These are phyloP conservation scores for Chromoteleia sp. DNA, from an alignment of 2,888 invertebrate genomes.

Conservation along the genomic window DNA sequence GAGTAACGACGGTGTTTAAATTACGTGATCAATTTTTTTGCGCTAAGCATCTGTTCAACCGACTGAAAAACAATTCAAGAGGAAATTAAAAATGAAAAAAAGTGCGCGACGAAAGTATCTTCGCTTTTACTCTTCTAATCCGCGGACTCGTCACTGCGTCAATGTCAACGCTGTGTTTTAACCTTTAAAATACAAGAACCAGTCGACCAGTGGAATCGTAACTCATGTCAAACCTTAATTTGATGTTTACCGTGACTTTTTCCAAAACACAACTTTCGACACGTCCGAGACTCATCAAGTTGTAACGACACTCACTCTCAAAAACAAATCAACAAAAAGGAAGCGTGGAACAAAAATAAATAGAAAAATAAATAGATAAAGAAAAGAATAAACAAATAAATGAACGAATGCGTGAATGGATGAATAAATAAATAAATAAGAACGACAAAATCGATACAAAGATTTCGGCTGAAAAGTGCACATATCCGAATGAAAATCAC, in stretches of 20 bases:
- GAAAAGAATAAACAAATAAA: too few relatives aligned
- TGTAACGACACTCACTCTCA: background rate
- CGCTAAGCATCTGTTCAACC: too few relatives aligned
- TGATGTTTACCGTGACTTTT: background rate
- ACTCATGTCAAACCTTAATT: background rate
- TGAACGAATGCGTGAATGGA: too few relatives aligned
- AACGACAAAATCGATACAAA: too few relatives aligned
- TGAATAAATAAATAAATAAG: background rate
- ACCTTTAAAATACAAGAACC: too few relatives aligned
- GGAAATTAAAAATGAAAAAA: too few relatives aligned
- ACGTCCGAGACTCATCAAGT: background rate
- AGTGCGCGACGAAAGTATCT: too few relatives aligned
- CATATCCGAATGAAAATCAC: background rate
- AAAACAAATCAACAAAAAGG: background rate
- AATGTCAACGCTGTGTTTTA: too few relatives aligned
- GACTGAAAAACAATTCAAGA: too few relatives aligned
- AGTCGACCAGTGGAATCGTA: background rate
- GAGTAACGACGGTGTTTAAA: slow-evolving; percentile 5
- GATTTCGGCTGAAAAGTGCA: background rate
- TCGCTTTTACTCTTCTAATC: background rate
- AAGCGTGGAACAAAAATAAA: too few relatives aligned
- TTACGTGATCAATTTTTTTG: background rate
- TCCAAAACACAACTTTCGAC: background rate
- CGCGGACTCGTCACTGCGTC: too few relatives aligned
- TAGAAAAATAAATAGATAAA: too few relatives aligned